Conservation (phyloP, 2,113 vertebrate species). For the Atlantisia rogersi region DNA sequence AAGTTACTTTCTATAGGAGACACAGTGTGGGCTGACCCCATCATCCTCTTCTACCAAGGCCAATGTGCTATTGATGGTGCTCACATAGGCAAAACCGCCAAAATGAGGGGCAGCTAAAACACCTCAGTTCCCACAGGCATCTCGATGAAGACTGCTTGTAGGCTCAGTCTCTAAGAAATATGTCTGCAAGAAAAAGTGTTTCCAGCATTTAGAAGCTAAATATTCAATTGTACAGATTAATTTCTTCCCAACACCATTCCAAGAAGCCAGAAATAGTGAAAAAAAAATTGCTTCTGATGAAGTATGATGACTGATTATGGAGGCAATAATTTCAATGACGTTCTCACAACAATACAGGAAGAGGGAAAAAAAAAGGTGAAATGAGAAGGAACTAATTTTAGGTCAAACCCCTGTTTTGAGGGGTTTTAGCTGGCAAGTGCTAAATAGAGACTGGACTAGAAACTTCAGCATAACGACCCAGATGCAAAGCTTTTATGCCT, state of each 20-base stretch:
- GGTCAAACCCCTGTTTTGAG: not conserved
- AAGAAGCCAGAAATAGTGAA: not conserved
- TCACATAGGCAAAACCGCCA: not conserved
- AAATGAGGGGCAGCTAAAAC: not conserved
- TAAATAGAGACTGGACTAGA: not conserved
- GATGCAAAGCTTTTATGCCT: not conserved
- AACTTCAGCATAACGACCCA: not conserved
- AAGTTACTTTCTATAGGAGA: not conserved
- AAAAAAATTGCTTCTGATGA: not conserved
- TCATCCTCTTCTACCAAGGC: rapidly evolving
- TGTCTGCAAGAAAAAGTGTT: not conserved
- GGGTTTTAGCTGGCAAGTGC: not conserved
- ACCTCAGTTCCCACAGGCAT: not conserved
- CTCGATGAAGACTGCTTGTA: not conserved
- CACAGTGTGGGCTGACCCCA: not conserved
- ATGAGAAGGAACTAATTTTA: not conserved
- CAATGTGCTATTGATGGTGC: rapidly evolving
- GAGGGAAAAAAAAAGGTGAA: rapidly evolving
- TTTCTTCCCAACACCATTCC: rapidly evolving
- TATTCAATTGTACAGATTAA: not conserved
- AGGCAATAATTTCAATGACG: not conserved
- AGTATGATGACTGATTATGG: not conserved
- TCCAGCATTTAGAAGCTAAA: not conserved
- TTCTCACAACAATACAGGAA: not conserved
- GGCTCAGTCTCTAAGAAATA: not conserved